Conservation (phyloP, 1,140 invertebrate genomes). For the Vanessa tameamea region DNA sequence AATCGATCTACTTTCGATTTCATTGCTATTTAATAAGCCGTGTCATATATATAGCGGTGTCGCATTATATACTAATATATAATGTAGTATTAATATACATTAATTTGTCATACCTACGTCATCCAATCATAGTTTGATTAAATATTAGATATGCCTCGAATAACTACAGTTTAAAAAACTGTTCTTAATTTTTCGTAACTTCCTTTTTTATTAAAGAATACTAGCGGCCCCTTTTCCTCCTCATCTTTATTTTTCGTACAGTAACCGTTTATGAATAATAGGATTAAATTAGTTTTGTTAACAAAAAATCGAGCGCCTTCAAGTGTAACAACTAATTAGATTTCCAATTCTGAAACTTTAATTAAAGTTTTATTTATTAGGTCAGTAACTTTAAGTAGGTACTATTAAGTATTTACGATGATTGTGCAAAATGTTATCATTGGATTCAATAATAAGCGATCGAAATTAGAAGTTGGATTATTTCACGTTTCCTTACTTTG, state of each 20-base stretch:
- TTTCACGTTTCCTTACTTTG: neutral
- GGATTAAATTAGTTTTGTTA: neutral
- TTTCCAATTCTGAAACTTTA: slow-evolving; percentile 1
- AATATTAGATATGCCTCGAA: too few species aligned
- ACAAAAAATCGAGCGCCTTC: neutral
- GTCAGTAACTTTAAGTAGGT: too few species aligned
- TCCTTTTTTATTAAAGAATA: too few species aligned
- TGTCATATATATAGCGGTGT: slow-evolving; percentile 20
- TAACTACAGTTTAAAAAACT: too few species aligned
- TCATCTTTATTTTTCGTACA: too few species aligned
- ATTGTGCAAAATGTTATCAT: neutral
- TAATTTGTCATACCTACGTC: too few species aligned
- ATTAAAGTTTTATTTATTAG: neutral
- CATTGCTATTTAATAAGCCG: slow-evolving; percentile 20
- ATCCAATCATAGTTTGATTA: too few species aligned
- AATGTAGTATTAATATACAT: too few species aligned
- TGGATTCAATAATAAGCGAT: neutral
- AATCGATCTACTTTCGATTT: slow-evolving; percentile 33
- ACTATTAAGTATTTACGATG: neutral
- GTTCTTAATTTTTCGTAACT: too few species aligned
- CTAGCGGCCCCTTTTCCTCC: too few species aligned
- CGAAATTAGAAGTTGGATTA: neutral
- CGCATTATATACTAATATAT: too few species aligned
- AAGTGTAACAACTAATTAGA: neutral
- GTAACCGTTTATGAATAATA: neutral